Evolutionary conservation across 1,140 invertebrate species (phyloP).

Genomic region (Hylyphantes graminicola): DNA sequence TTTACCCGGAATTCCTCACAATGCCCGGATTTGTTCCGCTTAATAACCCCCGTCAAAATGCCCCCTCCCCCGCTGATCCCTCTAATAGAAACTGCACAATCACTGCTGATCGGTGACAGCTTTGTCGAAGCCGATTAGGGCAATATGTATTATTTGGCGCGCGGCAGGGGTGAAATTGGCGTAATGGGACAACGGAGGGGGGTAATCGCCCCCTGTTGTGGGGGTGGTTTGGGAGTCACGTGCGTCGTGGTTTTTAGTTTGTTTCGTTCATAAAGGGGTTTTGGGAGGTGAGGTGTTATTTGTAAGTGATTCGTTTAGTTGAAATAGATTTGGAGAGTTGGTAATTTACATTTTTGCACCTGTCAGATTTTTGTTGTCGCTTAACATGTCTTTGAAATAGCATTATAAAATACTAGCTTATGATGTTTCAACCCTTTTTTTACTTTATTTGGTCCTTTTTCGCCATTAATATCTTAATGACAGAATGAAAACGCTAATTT

Average conservation of each 20-base stretch:
- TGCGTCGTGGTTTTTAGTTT: conserved; percentile 2
- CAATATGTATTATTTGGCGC: conserved; percentile 28
- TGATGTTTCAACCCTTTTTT: too few relatives aligned
- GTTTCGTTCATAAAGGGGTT: not conserved
- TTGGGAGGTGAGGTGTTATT: not conserved
- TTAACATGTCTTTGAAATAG: too few relatives aligned
- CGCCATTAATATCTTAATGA: too few relatives aligned
- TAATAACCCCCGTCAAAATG: conserved; percentile 18
- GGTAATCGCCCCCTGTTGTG: not conserved
- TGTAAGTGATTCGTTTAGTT: not conserved
- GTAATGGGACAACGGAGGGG: not conserved
- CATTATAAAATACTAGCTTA: too few relatives aligned
- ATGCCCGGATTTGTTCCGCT: conserved; percentile 32
- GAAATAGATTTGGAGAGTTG: not conserved
- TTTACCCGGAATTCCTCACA: conserved; percentile 43
- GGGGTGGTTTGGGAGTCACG: conserved; percentile 5
- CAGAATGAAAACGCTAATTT: too few relatives aligned
- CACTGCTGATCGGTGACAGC: conserved; percentile 40
- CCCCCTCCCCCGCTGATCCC: conserved; percentile 9
- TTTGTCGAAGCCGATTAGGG: conserved; percentile 38
- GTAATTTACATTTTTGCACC: not conserved
- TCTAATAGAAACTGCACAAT: conserved; percentile 26
- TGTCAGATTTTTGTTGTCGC: too few relatives aligned
- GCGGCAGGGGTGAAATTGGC: not conserved
- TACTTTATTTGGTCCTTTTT: too few relatives aligned